Base-by-base conservation (phyloP, 2,797 vertebrate species). In the Scarus forsteni region DNA sequence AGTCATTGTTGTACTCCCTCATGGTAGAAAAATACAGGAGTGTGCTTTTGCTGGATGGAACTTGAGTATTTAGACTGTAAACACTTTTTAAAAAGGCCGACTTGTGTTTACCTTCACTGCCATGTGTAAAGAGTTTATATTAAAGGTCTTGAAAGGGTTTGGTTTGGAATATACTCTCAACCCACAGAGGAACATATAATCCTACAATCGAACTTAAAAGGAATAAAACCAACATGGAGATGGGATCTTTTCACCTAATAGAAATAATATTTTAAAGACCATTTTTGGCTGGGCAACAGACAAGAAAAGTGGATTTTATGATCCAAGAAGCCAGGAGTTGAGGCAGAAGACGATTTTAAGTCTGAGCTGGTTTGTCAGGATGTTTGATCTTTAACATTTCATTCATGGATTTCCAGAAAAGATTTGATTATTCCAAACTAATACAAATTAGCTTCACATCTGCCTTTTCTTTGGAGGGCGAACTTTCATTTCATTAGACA, bases 181-280 rank as follows among this genome's bases (percentile, higher is more conserved):
- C 43, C 70, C 73, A 48, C 54, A 45, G 59, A 57, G 40, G 34
- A 81, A 75, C 66, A 56, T 53, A 58, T 63, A 77, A 79, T 54
- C 63, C 68, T 70, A 59, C 54, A 45, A 40, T 52, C 65, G 11
- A 61, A 73, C 64, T 53, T 42, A 73, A 75, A 82, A 27, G 60
- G 35, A 66, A 61, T 70, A 58, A n/a, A 36, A 14, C 44, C n/a
- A 10, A 50, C 46, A 19, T 5, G 3, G 48, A 70, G 61, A 61
- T 48, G 10, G 19, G 10, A 55, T 61, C 49, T 64, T 60, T 66
- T 46, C 56, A 69, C 58, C 57, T 1, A 54, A 61, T 51, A 66
- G 18, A 60, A n/a, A 66, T 36, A 27, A 50, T 61, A 48, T 18
- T 63, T 27, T 68, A 15, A 68, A 68, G 50, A 35, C 19, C 4